Conservation (phyloP, 2,113 vertebrate species). For the Oncorhynchus gorbuscha region DNA sequence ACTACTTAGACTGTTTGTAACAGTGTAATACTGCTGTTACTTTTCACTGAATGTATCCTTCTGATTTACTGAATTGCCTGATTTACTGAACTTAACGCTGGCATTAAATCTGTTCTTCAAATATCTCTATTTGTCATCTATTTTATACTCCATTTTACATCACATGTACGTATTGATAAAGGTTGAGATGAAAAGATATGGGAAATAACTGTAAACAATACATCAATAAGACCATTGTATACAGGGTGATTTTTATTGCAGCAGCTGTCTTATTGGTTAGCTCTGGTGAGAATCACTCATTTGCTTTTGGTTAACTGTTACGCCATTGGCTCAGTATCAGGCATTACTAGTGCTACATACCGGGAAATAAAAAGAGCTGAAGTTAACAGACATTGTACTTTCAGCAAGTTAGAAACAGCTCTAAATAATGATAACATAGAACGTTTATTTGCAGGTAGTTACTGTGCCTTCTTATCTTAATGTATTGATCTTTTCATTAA, state of each 20-base stretch:
- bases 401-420: background rate
- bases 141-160: background rate
- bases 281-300: constrained; percentile 3
- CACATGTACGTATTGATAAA: background rate
- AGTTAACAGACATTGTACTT: background rate
- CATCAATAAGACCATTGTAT: constrained; percentile 3
- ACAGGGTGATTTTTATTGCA: constrained; percentile 25
- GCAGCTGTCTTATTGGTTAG: constrained; percentile 13
- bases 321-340: background rate
- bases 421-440: background rate
- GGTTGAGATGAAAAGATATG: no score
- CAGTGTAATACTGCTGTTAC: background rate
- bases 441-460: background rate
- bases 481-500: background rate
- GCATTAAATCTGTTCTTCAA: background rate
- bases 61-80: background rate
- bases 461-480: background rate
- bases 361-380: background rate
- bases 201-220: background rate
- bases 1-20: background rate
- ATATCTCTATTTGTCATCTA: background rate
- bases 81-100: background rate
- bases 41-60: constrained; percentile 22
- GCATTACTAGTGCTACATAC: background rate
- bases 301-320: background rate